Base-by-base conservation (phyloP, 1,140 invertebrate species). In the Sycophaga agraensis region DNA sequence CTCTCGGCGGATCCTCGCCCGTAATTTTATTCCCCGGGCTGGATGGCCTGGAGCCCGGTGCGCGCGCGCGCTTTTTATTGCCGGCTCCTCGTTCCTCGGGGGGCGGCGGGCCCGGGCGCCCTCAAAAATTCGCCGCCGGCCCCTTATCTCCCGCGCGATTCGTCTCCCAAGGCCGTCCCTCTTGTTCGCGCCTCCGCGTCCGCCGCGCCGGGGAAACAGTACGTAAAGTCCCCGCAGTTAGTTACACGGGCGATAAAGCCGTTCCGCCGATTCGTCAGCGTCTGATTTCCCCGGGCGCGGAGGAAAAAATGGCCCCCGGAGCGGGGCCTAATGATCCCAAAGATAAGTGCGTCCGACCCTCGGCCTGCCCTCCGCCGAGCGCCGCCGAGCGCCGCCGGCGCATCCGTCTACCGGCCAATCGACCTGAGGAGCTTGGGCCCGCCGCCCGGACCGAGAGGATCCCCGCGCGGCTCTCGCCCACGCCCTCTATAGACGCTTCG, bases 11-110 rank as follows among this genome's bases (percentile, higher is more conserved):
- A 70, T 70, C 56, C 50, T 72, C 66, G 43, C 64, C 69, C 65
- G 67, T 72, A 72, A 73, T 66, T 73, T 70, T 70, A 69, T 72
- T 69, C 68, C 45, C n/a, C 31, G 68, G 68, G 61, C 68, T 70
- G 35, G 63, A 60, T 31, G 60, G 57, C 53, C 51, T 45, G 64
- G 66, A 60, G 61, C 58, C 53, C 45, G 40, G 35, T 61, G 22
- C 56, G 55, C 19, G 35, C 28, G 40, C 40, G 5, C 12, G 5
- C 37, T 49, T 43, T 48, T 11, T 31, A 31, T 31, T 31, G 5
- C 28, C 28, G 28, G 28, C n/a, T n/a, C n/a, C n/a, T n/a, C n/a
- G n/a, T n/a, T n/a, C n/a, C n/a, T n/a, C n/a, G n/a, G n/a, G n/a
- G n/a, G n/a, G n/a, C n/a, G n/a, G n/a, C n/a, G n/a, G n/a, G n/a